Base-by-base conservation (phyloP, 2,888 invertebrate genomes). In the Agrotis clavis region DNA sequence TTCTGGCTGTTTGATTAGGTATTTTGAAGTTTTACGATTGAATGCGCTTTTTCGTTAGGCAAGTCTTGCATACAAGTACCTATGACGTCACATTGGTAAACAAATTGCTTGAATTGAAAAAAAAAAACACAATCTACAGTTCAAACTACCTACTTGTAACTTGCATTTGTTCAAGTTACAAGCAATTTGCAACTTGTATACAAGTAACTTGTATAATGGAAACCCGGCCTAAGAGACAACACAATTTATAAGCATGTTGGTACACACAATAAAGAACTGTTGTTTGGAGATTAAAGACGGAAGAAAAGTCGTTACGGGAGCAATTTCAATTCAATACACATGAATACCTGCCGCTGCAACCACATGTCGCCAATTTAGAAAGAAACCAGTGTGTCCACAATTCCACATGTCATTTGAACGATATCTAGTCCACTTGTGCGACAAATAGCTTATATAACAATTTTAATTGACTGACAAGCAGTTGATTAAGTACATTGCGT, bases 361-460 rank as follows among this genome's bases (percentile, higher is more conserved):
- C n/a, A 19, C 50, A 47, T 54, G 13, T 18, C 25, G 16, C 41
- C 47, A 57, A 53, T 60, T 64, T 60, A 57, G 30, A 51, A 79
- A 57, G 30, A 51, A 79, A 79, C 69, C 66, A 56, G 73, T 65
- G 14, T 54, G 51, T 68, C 66, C 57, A 68, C 67, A 67, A 67
- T 61, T 71, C 70, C 57, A 68, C 67, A 67, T 70, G 64, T 71
- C 70, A 68, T 59, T 48, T 59, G 18, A 41, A 73, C 25, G 21
- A 53, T 67, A 79, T 65, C 73, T 62, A 53, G 80, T 73, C 45
- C 67, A 73, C 74, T 65, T 61, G 63, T 79, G 67, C 45, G 70
- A 84, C 72, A 82, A 82, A 68, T 73, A 67, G 69, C 64, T 84
- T 78, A 78, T 71, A 67, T 84, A 84, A 82, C 82, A 62, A 69